A percentile compares a stretch with the other conserved stretches of the same genome.
Evolutionary conservation across 2,113 vertebrate species (phyloP).

Genomic region (Petrocephalus zakoni): DNA sequence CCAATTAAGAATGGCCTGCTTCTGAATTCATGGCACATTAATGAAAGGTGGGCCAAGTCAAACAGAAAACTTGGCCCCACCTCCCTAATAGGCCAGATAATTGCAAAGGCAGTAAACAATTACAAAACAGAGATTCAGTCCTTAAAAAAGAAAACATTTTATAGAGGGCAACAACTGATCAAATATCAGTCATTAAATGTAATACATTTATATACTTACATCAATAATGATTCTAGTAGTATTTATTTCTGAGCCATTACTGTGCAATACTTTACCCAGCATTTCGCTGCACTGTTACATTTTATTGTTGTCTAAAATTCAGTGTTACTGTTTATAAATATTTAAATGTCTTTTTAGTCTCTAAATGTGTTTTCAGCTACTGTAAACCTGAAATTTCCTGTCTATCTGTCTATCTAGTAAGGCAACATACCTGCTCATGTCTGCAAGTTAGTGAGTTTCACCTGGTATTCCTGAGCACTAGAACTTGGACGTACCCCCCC

Average conservation of each 20-base stretch:
- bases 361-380: background rate
- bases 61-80: conserved; percentile 32
- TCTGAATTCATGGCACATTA: conserved; percentile 55
- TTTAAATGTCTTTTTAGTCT: background rate
- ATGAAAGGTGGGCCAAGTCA: conserved; percentile 45
- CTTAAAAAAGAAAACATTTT: background rate
- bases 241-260: background rate
- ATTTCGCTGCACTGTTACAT: background rate
- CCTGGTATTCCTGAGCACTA: conserved; percentile 29
- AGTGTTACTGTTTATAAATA: background rate
- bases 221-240: background rate
- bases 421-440: background rate
- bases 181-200: background rate
- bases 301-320: background rate
- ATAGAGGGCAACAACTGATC: background rate
- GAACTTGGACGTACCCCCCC: conserved; percentile 43
- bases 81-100: background rate
- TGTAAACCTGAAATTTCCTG: background rate
- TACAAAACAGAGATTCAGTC: background rate
- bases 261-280: background rate
- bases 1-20: conserved; percentile 40
- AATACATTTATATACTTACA: background rate
- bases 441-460: background rate
- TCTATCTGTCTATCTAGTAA: background rate
- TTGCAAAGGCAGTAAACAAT: background rate